Base-by-base conservation (phyloP, 2,113 vertebrate species). In the Prietella phreatophila region DNA sequence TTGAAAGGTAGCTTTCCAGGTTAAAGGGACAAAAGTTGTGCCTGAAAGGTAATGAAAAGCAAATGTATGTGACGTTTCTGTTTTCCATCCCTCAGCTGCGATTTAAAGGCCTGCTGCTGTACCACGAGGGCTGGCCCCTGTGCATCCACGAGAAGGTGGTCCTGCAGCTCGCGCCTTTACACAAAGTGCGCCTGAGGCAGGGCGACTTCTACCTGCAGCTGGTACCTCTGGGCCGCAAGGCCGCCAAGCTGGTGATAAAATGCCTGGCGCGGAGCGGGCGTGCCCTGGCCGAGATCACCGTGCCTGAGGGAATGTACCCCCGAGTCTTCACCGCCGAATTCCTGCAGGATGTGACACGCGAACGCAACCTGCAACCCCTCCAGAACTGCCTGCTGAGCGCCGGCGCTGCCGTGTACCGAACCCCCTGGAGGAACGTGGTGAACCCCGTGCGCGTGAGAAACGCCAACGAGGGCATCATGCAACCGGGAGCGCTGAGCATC, bases 151-250 rank as follows among this genome's bases (percentile, higher is more conserved):
- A 96, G 87, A 96, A 97, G 89, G 93, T 97, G 4, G 91, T 96
- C 82, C 91, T 97, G 85, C 96, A 96, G 92, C 93, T 97, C 3
- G 93, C 95, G 0, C 95, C 96, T 8, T 93, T 97, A 87, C 95
- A 95, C 85, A 96, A 95, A 91, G 96, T 96, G 11, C 91, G 93
- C 83, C 93, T 96, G 84, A 94, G 94, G 90, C 95, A 94, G 53
- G 95, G 96, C 50, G 96, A 97, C 92, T 97, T 97, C 92, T 96
- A 96, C 89, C 91, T 97, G 11, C 96, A 97, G 90, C 90, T 96
- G 17, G 95, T 96, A 15, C 94, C 95, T 0, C 89, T 94, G 61
- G 95, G 95, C 60, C 95, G 93, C 81, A 96, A 95, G 86, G 89
- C 94, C 25, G 96, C 93, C 80, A 96, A 95, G 76, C 93, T 96